These are phyloP conservation scores for Odontothrips loti DNA, from an alignment of 2,888 invertebrate species.

Conservation along the genomic window DNA sequence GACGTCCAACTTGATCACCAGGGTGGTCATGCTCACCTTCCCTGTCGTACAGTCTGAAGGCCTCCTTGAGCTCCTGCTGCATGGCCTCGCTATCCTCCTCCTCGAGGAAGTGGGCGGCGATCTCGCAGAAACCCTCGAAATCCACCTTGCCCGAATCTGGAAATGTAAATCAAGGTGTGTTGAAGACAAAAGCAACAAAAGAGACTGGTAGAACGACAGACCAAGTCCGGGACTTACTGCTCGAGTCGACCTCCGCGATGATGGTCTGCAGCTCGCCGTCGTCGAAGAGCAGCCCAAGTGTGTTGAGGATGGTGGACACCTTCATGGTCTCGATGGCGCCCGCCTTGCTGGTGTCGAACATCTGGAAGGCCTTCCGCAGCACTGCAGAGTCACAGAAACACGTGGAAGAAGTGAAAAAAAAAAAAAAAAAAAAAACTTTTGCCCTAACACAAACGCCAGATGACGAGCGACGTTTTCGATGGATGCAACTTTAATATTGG, in stretches of 20 bases:
- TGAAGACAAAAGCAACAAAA: not conserved
- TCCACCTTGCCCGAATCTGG: constrained; percentile 81
- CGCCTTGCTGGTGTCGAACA: constrained; percentile 91
- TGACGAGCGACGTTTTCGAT: no score
- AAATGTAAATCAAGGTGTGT: not conserved
- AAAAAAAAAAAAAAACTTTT: no score
- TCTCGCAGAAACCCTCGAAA: constrained; percentile 89
- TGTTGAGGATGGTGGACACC: constrained; percentile 87
- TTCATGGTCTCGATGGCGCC: constrained; percentile 89
- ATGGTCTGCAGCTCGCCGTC: constrained; percentile 83
- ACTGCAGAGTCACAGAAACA: constrained; percentile 51
- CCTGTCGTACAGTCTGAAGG: constrained; percentile 94
- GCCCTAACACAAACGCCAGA: no score
- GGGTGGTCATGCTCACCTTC: constrained; percentile 57
- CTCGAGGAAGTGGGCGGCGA: constrained; percentile 90
- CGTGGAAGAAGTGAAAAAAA: no score
- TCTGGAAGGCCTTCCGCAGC: constrained; percentile 93
- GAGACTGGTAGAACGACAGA: no score
- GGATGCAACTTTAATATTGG: no score
- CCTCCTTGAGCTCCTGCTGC: constrained; percentile 95
- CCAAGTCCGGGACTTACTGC: no score
- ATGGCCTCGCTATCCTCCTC: constrained; percentile 95
- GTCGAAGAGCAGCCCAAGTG: constrained; percentile 92
- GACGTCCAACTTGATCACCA: no score
- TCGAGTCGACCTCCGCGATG: constrained; percentile 88